phyloP scores from a whole-genome alignment of 1,140 invertebrate genomes.

The Pachypeltis micranthus region DNA sequence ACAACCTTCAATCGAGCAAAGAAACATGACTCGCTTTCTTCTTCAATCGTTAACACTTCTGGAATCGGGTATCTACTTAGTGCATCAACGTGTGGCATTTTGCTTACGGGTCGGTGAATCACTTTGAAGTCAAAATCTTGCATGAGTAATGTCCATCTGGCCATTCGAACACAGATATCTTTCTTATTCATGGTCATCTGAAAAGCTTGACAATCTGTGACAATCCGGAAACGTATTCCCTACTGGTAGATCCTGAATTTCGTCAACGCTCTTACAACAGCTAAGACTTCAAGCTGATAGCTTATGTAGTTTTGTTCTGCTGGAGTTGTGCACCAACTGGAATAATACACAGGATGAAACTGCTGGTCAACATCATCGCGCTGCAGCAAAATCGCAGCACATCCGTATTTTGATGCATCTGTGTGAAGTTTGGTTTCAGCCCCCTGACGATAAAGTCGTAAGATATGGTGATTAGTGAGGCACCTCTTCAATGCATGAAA shows the following conservation, averaged over 20 bases:
- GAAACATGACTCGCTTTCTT: background rate
- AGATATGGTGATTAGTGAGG: conserved; percentile 26
- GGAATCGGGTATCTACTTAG: conserved; percentile 32
- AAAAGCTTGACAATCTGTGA: conserved; percentile 32
- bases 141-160: conserved; percentile 31
- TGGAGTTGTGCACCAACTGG: background rate
- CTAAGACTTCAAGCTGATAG: conserved; percentile 34
- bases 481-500: conserved; percentile 27
- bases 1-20: background rate
- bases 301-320: background rate
- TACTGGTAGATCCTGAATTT: conserved; percentile 40
- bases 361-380: background rate
- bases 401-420: conserved; percentile 28
- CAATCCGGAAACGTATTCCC: conserved; percentile 32
- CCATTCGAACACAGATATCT: conserved; percentile 31
- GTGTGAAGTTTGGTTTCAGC: conserved; percentile 31
- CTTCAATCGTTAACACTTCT: background rate
- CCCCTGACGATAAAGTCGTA: conserved; percentile 28
- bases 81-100: conserved; percentile 36
- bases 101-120: conserved; percentile 30
- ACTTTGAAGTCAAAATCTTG: conserved; percentile 33
- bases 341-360: conserved; percentile 1
- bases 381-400: conserved; percentile 31
- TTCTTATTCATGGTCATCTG: conserved; percentile 33
- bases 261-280: conserved; percentile 32